A percentile compares a stretch with the other conserved stretches of the same genome.
Conservation (phyloP, 2,113 vertebrate genomes). For the Zosterops hypoxanthus region DNA sequence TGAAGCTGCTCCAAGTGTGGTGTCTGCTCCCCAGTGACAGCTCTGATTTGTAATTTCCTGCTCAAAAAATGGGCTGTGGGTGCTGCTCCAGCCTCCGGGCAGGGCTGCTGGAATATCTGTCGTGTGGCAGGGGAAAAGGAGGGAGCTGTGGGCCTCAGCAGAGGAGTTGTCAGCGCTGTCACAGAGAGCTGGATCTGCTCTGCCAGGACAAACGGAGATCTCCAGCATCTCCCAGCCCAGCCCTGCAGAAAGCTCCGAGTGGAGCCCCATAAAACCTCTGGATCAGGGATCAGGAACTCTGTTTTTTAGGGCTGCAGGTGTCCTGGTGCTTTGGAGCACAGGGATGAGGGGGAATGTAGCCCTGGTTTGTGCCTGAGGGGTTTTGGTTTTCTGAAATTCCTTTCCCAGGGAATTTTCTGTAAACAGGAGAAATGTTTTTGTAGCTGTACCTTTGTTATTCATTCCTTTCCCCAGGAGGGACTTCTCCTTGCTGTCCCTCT, state of each 20-base stretch:
- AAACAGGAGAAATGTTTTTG: no score
- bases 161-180: background rate
- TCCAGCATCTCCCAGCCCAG: fast-evolving
- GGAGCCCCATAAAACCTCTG: background rate
- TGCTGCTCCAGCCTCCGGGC: background rate
- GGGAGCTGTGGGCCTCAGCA: background rate
- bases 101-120: background rate
- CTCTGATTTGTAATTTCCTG: background rate
- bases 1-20: background rate
- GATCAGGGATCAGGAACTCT: background rate
- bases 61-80: background rate
- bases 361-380: no score
- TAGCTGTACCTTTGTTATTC: no score
- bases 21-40: background rate
- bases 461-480: no score
- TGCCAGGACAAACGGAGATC: background rate
- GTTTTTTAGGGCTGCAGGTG: background rate
- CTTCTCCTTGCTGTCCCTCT: no score
- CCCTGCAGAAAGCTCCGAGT: fast-evolving
- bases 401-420: no score
- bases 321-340: background rate
- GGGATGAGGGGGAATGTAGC: background rate
- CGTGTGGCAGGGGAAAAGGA: fast-evolving
- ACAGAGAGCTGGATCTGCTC: background rate
- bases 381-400: no score